phyloP scores from a whole-genome alignment of 2,113 vertebrate species.

The Hemibagrus wyckioides region DNA sequence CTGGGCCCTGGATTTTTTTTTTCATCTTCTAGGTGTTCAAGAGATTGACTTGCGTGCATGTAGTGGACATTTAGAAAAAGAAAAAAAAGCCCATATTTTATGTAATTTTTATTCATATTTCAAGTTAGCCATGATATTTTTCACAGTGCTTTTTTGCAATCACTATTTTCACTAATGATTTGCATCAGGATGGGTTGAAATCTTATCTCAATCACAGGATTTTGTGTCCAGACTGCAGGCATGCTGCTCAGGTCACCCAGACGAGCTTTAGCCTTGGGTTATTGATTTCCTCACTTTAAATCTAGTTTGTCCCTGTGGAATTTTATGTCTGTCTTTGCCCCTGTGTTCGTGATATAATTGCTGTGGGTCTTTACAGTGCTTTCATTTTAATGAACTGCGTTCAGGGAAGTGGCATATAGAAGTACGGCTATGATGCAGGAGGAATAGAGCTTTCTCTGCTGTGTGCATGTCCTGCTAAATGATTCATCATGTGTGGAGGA shows the following conservation, averaged over 20 bases:
- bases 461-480: not conserved
- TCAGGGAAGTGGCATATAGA: slow-evolving; percentile 14
- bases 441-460: not conserved
- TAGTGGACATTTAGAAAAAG: not conserved
- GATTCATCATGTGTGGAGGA: not conserved
- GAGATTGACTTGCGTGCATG: not conserved
- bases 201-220: not conserved
- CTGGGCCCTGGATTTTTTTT: not conserved
- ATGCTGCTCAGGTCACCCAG: slow-evolving; percentile 11
- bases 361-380: slow-evolving; percentile 15
- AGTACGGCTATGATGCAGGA: slow-evolving; percentile 8
- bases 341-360: not conserved
- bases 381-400: slow-evolving; percentile 5
- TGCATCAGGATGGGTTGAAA: not conserved
- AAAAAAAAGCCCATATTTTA: not conserved
- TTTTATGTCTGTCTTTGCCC: not conserved
- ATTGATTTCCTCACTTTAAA: slow-evolving; percentile 17
- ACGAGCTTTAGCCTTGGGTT: not conserved
- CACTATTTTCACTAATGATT: not conserved
- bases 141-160: not conserved
- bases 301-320: not conserved
- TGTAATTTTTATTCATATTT: not conserved
- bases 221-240: not conserved
- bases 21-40: not conserved
- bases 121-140: not conserved